Evolutionary conservation across 2,888 invertebrate genomes (phyloP), one percentile per base, ranked within the genome.

Genomic region (Drosophila emarginata): DNA sequence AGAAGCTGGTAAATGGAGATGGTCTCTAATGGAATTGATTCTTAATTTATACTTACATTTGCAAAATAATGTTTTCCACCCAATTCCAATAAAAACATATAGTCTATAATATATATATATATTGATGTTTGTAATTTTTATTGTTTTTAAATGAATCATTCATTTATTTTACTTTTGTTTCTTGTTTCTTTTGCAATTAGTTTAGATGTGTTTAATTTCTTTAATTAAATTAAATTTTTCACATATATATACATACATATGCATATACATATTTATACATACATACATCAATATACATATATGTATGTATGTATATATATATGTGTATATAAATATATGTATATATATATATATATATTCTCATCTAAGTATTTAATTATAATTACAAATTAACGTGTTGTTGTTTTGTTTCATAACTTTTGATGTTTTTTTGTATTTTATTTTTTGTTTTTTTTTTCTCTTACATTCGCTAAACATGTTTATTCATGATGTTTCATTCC

Each of bases 111-210:
- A 4, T 53, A 32, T 50, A 64, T 61, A 50, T 72, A 54, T 76
- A 61, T 77, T 72, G 87, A 81, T 81, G 72, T 81, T 80, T 86
- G 80, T 84, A 81, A 88, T 88, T 88, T 88, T 88, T 81, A 88
- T 81, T 81, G 70, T 88, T 81, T 87, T 73, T 71, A 71, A 82
- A 78, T 80, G 80, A 80, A 88, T 80, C 67, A 69, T 72, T 71
- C 45, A 45, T 36, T 66, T 73, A 70, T 79, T 69, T 67, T 82
- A 69, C 74, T 76, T 74, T 74, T 72, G 50, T 71, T 32, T 72
- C 66, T 61, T 75, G 83, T 70, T 67, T 67, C 71, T 65, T 77
- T 77, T 86, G 78, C 68, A 89, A 88, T 83, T 83, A 45, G 45
- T 45, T 45, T 45, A 45, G 45, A 45, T 45, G 45, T 45, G 45